These are phyloP conservation scores for Branchinecta sandiegonensis DNA, from an alignment of 2,888 invertebrate species.

Conservation along the genomic window DNA sequence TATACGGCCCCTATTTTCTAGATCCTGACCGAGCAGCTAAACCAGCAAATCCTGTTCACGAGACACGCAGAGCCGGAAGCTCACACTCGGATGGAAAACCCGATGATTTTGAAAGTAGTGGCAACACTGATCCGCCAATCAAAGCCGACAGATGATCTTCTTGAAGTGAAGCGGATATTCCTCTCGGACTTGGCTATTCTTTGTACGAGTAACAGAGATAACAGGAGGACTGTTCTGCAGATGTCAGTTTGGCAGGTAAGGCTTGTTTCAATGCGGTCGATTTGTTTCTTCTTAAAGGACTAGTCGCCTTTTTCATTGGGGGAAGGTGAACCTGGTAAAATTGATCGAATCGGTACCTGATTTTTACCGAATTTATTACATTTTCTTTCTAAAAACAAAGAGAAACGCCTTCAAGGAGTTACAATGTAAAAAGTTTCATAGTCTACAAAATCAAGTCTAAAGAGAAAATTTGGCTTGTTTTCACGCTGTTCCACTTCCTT, in stretches of 20 bases:
- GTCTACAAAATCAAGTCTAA: too few relatives aligned
- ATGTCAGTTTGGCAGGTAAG: slow-evolving; percentile 62
- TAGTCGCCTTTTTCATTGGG: too few relatives aligned
- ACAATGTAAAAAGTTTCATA: too few relatives aligned
- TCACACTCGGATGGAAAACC: slow-evolving; percentile 86
- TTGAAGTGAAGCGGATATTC: slow-evolving; percentile 90
- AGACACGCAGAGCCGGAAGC: slow-evolving; percentile 91
- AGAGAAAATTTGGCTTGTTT: too few relatives aligned
- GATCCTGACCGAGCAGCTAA: slow-evolving; percentile 93
- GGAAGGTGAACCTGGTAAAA: too few relatives aligned
- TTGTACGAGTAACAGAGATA: slow-evolving; percentile 93
- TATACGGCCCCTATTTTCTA: slow-evolving; percentile 30
- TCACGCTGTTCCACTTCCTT: too few relatives aligned
- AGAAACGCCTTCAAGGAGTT: too few relatives aligned
- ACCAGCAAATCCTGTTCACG: slow-evolving; percentile 81
- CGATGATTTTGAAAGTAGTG: slow-evolving; percentile 96
- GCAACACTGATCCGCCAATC: slow-evolving; percentile 93
- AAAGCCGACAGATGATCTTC: slow-evolving; percentile 74
- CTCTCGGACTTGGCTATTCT: slow-evolving; percentile 95
- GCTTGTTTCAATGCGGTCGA: too few relatives aligned
- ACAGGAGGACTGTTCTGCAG: slow-evolving; percentile 88
- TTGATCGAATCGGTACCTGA: too few relatives aligned
- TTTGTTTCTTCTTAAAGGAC: too few relatives aligned
- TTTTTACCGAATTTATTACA: too few relatives aligned
- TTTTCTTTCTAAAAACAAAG: too few relatives aligned